phyloP scores from a whole-genome alignment of 2,797 vertebrate genomes.

The Molossus molossus region DNA sequence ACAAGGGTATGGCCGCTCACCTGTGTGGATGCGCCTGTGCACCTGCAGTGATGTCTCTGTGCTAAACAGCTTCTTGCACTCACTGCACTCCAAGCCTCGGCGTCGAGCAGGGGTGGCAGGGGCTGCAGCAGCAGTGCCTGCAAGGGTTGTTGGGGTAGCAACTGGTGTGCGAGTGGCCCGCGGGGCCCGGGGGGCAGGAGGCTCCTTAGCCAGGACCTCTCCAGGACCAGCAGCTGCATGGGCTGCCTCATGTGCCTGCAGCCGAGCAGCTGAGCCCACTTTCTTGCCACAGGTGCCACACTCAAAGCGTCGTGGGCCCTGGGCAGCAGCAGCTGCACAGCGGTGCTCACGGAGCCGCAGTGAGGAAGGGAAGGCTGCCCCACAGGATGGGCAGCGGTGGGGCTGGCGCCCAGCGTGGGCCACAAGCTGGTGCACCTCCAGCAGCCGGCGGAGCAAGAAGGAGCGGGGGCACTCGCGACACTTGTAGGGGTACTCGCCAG shows the following conservation, averaged over 20 bases:
- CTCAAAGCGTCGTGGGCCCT: conserved; percentile 91
- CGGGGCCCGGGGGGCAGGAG: neutral
- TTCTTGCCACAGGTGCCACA: conserved; percentile 89
- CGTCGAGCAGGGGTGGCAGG: conserved; percentile 56
- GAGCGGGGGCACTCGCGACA: conserved; percentile 93
- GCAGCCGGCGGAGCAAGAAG: conserved; percentile 94
- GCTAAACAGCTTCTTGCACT: conserved; percentile 90
- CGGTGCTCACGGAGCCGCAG: conserved; percentile 93
- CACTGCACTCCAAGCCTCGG: conserved; percentile 85
- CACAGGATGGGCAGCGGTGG: conserved; percentile 91
- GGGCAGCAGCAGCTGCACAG: conserved; percentile 91
- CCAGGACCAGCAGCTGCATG: conserved; percentile 90
- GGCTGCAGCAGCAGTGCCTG: neutral
- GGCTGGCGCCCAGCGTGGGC: conserved; percentile 93
- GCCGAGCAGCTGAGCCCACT: conserved; percentile 90
- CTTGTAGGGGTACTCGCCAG: conserved; percentile 94
- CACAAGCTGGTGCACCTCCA: conserved; percentile 95
- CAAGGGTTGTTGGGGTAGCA: neutral
- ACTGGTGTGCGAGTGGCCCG: conserved; percentile 56
- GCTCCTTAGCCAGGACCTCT: conserved; percentile 80
- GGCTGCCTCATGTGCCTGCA: conserved; percentile 94
- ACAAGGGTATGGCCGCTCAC: conserved; percentile 88
- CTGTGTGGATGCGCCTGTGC: conserved; percentile 89
- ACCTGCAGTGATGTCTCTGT: conserved; percentile 90
- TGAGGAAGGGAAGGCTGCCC: conserved; percentile 93